Conservation (phyloP, 2,888 invertebrate genomes). For the Caenorhabditis doughertyi region DNA sequence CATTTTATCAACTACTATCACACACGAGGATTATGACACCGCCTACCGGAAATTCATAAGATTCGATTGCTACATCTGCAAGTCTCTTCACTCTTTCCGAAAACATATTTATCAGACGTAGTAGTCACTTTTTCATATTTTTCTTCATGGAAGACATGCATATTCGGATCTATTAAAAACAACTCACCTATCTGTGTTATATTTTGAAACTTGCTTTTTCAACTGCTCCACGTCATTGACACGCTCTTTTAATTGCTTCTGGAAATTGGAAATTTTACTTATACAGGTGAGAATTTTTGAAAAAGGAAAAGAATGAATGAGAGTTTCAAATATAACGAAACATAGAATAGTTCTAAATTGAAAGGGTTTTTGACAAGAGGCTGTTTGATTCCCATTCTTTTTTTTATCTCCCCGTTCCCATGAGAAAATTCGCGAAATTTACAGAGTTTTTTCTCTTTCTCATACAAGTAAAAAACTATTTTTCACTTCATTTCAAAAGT, state of each 20-base stretch:
- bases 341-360: neutral
- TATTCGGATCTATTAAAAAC: neutral
- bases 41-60: conserved; percentile 31
- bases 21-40: conserved; percentile 39
- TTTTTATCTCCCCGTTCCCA: neutral
- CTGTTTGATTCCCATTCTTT: neutral
- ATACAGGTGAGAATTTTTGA: too few relatives aligned
- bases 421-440: neutral
- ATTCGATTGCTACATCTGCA: neutral
- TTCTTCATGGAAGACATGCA: neutral
- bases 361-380: neutral
- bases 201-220: conserved; percentile 67
- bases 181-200: conserved; percentile 55
- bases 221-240: conserved; percentile 74
- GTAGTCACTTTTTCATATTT: conserved; percentile 8
- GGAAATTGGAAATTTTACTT: conserved; percentile 2
- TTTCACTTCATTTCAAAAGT: neutral
- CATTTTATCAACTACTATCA: conserved; percentile 29
- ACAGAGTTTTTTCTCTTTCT: neutral
- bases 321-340: neutral
- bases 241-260: conserved; percentile 76
- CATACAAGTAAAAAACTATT: neutral
- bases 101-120: conserved; percentile 18
- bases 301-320: neutral
- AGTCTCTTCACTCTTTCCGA: neutral